Conservation (phyloP, 2,888 invertebrate genomes). For the Platycnemis pennipes region DNA sequence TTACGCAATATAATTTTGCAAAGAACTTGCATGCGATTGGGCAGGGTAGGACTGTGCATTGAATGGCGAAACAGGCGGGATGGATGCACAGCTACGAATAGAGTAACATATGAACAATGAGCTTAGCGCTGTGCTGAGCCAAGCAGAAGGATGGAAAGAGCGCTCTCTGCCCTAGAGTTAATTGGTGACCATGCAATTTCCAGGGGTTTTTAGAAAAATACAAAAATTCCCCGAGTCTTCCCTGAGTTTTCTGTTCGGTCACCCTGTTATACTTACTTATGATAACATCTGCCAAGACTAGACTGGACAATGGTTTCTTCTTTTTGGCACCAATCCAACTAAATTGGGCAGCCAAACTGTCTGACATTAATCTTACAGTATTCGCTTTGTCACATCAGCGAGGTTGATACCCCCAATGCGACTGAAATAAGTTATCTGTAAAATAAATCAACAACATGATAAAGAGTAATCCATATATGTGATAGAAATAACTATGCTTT, state of each 20-base stretch:
- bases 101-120: conserved; percentile 31
- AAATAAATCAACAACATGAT: conserved; percentile 1
- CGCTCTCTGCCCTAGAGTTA: conserved; percentile 23
- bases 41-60: conserved; percentile 26
- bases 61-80: conserved; percentile 9
- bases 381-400: neutral
- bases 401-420: neutral
- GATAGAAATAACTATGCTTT: too few relatives aligned
- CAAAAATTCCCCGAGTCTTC: conserved; percentile 2
- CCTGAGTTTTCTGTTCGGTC: neutral
- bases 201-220: conserved; percentile 37
- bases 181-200: conserved; percentile 28
- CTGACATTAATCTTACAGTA: neutral
- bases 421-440: neutral
- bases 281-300: neutral
- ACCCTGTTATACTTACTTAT: neutral
- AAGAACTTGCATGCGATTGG: conserved; percentile 31
- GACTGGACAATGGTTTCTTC: neutral
- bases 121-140: conserved; percentile 1
- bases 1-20: conserved; percentile 40
- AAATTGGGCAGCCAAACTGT: neutral
- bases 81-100: neutral
- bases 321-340: neutral
- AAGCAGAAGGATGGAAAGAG: conserved; percentile 23
- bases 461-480: neutral